Conservation (phyloP, 2,113 vertebrate species). For the Barbus barbus region DNA sequence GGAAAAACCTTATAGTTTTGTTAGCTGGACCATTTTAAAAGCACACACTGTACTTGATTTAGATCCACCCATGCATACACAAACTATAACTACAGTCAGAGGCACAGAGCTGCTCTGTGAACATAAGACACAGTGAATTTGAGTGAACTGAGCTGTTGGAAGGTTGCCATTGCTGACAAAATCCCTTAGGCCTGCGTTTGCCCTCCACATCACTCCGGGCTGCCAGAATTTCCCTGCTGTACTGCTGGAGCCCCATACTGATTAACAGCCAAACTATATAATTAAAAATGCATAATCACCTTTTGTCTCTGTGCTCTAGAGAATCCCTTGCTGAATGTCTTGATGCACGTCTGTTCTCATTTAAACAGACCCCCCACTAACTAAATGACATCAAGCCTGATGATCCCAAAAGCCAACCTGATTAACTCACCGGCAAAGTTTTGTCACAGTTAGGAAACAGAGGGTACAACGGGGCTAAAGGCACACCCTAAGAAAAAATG, state of each 20-base stretch:
- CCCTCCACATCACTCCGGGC: constrained; percentile 12
- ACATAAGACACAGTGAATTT: background rate
- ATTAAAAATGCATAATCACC: constrained; percentile 34
- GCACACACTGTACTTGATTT: background rate
- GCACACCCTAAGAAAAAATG: too few relatives aligned
- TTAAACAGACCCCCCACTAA: background rate
- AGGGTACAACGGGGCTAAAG: too few relatives aligned
- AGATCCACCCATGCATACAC: constrained; percentile 7
- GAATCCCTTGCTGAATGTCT: background rate
- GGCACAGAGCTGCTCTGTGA: background rate
- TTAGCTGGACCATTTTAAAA: background rate
- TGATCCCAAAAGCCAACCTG: background rate
- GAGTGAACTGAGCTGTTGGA: constrained; percentile 13
- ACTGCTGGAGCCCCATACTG: constrained; percentile 8
- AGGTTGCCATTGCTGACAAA: background rate
- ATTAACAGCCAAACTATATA: constrained; percentile 20
- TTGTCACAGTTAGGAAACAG: background rate
- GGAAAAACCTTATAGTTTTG: background rate
- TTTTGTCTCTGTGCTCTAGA: background rate
- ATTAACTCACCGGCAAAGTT: background rate
- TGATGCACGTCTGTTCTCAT: constrained; percentile 2
- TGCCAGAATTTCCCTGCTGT: constrained; percentile 1
- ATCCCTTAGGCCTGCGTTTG: constrained; percentile 15
- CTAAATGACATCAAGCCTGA: background rate
- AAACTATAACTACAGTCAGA: background rate